Evolutionary conservation across 1,140 invertebrate species (phyloP), one percentile per base, ranked within the genome.

Genomic region (Schlechtendalia chinensis): DNA sequence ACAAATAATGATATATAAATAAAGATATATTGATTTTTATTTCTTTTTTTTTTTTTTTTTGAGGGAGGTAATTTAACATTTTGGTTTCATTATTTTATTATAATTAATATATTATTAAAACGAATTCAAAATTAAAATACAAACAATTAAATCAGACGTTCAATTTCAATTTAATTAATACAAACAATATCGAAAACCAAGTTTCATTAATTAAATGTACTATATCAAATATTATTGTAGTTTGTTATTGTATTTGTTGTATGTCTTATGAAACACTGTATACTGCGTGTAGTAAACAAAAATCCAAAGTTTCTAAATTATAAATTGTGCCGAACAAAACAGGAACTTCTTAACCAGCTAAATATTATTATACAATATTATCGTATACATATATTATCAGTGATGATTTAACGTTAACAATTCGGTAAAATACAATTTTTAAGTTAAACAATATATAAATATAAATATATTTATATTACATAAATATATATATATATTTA

Each of bases 111-210:
- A 32, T 67, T 29, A 39, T 67, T 67, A 39, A 8, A 47, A 69
- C 0, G 45, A 69, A 47, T 47, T 24, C 8, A 47, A 29, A 45
- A 47, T 69, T 47, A 24, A 45, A 17, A 69, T 17, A 6, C 47
- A 24, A 69, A 12, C 27, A 47, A 69, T 12, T 39, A 16, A 6
- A 1, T 29, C 32, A 39, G 16, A 6, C 39, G 24, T 69, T 47
- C n/a, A 47, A 24, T 69, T 69, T 69, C 24, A 69, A 69, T 69
- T 47, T 47, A 69, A 69, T 47, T 4, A 69, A 69, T 69, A 69
- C 39, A 69, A 47, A 69, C 12, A 5, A 47, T 47, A 47, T 12
- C 0, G 14, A 47, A 47, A 22, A 69, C 22, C 3, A 69, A 47
- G 65, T 67, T 24, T 22, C 17, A 10, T 47, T 67, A 24, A 24